Base-by-base conservation (phyloP, 2,113 vertebrate species). In the Ageneiosus marmoratus region DNA sequence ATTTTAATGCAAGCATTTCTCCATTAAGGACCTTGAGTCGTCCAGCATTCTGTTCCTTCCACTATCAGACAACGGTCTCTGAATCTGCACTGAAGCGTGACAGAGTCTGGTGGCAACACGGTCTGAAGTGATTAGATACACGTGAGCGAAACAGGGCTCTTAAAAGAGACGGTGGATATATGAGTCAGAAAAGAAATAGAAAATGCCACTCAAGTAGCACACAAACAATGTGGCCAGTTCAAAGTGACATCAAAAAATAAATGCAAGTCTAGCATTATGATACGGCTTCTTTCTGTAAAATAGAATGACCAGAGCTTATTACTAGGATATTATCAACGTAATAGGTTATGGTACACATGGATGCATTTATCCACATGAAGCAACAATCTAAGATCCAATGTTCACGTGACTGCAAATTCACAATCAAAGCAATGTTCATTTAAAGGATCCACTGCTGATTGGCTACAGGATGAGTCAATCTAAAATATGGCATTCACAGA, bases 171-270 rank as follows among this genome's bases (percentile, higher is more conserved):
- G 24, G 62, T 15, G 53, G 56, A 22, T 73, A 56, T 48, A 69
- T 46, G 60, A 77, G 70, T 82, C 44, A 27, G 55, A 75, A 73
- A 82, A 29, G 56, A 76, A 44, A 62, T 16, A 18, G 18, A 82
- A 51, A 76, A 63, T 6, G 58, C 37, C 75, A 78, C 60, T 81
- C 50, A 22, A 20, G 27, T 55, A 56, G 46, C 51, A 50, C 20
- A 72, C 20, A 7, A 13, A 58, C 18, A 32, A 63, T 22, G 46
- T 6, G n/a, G 48, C 27, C 22, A 46, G 79, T 51, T 72, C 79
- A 85, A 82, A 70, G 41, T 3, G 34, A 72, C 18, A 13, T 44
- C 22, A 10, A 22, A 70, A 51, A 12, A 73, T 13, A 10, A 22
- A 20, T 24, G 13, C 22, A 16, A 67, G 60, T 77, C 34, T 6